A percentile compares a stretch with the other conserved stretches of the same genome.
Conservation (phyloP, 2,888 invertebrate species). For the Drosophila limbata region DNA sequence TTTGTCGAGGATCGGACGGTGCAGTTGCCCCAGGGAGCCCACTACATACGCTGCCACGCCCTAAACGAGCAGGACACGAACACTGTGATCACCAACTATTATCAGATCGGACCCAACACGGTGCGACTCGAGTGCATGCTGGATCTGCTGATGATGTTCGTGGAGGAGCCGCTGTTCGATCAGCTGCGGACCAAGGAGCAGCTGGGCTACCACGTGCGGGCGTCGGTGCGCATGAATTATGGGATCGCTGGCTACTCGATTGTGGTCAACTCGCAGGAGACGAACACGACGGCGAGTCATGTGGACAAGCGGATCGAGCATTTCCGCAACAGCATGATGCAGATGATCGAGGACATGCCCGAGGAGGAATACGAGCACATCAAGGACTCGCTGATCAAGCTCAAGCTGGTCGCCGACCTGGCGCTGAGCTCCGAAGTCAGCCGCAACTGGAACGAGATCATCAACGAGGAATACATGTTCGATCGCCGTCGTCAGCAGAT, state of each 20-base stretch:
- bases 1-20: constrained; percentile 87
- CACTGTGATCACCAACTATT: constrained; percentile 94
- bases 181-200: constrained; percentile 94
- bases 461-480: constrained; percentile 90
- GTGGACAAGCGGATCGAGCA: constrained; percentile 90
- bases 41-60: constrained; percentile 89
- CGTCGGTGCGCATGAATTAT: constrained; percentile 89
- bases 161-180: constrained; percentile 96
- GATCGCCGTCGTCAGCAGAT: constrained; percentile 90
- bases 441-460: constrained; percentile 93
- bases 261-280: constrained; percentile 91
- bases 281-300: constrained; percentile 89
- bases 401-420: constrained; percentile 91
- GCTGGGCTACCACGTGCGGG: constrained; percentile 93
- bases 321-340: constrained; percentile 89
- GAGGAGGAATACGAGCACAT: constrained; percentile 88
- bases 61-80: constrained; percentile 91
- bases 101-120: constrained; percentile 90
- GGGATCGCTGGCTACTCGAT: constrained; percentile 93
- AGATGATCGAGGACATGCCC: constrained; percentile 87
- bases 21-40: constrained; percentile 89
- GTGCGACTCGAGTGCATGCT: constrained; percentile 88
- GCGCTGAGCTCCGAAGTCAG: constrained; percentile 91
- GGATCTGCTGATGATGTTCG: constrained; percentile 92
- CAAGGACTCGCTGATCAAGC: constrained; percentile 90